Base-by-base conservation (phyloP, 2,113 vertebrate species). In the Heterotilapia buettikoferi region DNA sequence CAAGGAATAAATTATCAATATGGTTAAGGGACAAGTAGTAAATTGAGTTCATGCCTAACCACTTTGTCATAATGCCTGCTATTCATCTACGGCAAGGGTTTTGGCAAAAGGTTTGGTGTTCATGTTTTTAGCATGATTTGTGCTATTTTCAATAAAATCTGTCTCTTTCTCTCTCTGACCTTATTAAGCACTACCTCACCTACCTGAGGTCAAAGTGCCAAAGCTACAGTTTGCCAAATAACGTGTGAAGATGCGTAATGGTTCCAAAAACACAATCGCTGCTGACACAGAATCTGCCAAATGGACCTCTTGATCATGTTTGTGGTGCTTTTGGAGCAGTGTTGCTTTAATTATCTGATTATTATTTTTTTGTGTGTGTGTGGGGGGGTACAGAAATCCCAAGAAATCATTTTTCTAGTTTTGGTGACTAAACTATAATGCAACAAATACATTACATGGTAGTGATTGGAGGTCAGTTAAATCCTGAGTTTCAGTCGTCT, bases 221-320 rank as follows among this genome's bases (percentile, higher is more conserved):
- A 66, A 66, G 33, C 33, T 8, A 13, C 33, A 38, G 33, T 38
- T 66, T 0, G 19, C 10, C 33, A 66, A n/a, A n/a, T 3, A 11
- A 38, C 33, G 19, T 47, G 14, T 7, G 4, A 66, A n/a, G 33
- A 38, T 7, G 19, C 1, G 2, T 3, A 36, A 12, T 5, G 9
- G 0, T 6, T 63, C 9, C 9, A 11, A 19, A 33, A 63, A 19
- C 59, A 33, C 16, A 33, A 63, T 19, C 33, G 33, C 13, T 38
- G 61, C 33, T 38, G 10, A 66, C 33, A 66, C 18, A n/a, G 3
- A 38, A 3, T 38, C 61, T n/a, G 31, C 9, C 10, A 61, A 63
- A 19, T 33, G 16, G 59, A 33, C 16, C 59, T 0, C 59, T 63
- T 33, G 0, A 11, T 31, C 29, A 6, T 19, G 16, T 63, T 0